A percentile compares a stretch with the other conserved stretches of the same genome.
These are phyloP conservation scores for Lepisosteus osseus DNA, from an alignment of 2,113 vertebrate species.

Conservation along the genomic window DNA sequence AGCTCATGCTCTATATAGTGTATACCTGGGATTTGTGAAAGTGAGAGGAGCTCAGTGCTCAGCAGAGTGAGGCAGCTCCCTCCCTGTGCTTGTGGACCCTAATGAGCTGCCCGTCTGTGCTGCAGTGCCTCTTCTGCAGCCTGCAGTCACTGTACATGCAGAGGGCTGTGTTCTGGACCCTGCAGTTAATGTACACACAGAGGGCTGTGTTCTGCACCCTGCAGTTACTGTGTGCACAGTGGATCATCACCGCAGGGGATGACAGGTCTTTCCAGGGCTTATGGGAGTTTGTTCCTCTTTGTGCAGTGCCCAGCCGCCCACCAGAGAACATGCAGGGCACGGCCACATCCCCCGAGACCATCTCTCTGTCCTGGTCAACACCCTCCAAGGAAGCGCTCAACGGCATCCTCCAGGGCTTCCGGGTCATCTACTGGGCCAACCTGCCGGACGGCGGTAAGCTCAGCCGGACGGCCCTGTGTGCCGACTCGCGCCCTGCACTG, in stretches of 20 bases:
- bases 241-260: neutral
- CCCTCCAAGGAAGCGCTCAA: constrained; percentile 90
- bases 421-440: constrained; percentile 97
- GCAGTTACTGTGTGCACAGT: neutral
- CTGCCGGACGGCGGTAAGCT: constrained; percentile 91
- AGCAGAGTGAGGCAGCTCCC: too few species aligned
- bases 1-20: too few species aligned
- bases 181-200: too few species aligned
- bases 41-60: too few species aligned
- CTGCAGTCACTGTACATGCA: too few species aligned
- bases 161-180: too few species aligned
- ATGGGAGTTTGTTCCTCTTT: neutral
- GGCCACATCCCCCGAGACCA: constrained; percentile 92
- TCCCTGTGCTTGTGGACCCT: too few species aligned
- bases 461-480: neutral
- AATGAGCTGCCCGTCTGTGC: too few species aligned
- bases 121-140: too few species aligned
- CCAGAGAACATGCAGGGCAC: constrained; percentile 93
- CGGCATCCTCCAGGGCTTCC: constrained; percentile 93
- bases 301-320: constrained; percentile 88
- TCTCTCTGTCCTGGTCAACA: constrained; percentile 91
- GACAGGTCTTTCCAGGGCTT: too few species aligned
- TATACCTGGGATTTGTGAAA: too few species aligned
- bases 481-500: neutral
- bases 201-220: neutral